Evolutionary conservation across 2,113 vertebrate species (phyloP).

Genomic region (Rhea pennata): DNA sequence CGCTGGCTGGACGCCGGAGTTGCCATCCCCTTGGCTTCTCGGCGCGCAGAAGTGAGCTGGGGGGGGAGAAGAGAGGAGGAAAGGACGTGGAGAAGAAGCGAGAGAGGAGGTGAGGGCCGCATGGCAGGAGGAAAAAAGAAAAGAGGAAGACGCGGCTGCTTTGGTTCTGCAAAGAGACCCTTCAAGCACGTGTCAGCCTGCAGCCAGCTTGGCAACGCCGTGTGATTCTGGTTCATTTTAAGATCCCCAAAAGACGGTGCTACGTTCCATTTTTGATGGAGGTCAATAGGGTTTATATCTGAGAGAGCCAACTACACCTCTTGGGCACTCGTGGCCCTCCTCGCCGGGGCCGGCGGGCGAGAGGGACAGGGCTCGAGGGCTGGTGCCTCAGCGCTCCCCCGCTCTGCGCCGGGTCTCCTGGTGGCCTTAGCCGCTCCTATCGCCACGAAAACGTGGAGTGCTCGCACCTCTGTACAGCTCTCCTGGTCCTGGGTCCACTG

Average conservation of each 20-base stretch:
- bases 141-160: neutral
- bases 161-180: neutral
- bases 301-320: neutral
- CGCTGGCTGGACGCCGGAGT: constrained; percentile 33
- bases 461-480: neutral
- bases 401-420: neutral
- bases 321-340: neutral
- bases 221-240: neutral
- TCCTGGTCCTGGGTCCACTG: neutral
- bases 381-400: neutral
- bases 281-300: neutral
- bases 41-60: neutral
- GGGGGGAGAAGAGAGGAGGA: neutral
- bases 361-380: neutral
- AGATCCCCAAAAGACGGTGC: neutral
- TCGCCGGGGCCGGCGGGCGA: neutral
- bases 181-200: neutral
- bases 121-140: neutral
- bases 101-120: neutral
- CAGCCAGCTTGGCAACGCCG: neutral
- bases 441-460: fast-evolving
- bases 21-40: neutral
- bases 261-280: neutral
- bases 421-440: neutral
- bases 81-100: neutral